These are phyloP conservation scores for Nothobranchius furzeri DNA, from an alignment of 2,113 vertebrate genomes.

Conservation along the genomic window DNA sequence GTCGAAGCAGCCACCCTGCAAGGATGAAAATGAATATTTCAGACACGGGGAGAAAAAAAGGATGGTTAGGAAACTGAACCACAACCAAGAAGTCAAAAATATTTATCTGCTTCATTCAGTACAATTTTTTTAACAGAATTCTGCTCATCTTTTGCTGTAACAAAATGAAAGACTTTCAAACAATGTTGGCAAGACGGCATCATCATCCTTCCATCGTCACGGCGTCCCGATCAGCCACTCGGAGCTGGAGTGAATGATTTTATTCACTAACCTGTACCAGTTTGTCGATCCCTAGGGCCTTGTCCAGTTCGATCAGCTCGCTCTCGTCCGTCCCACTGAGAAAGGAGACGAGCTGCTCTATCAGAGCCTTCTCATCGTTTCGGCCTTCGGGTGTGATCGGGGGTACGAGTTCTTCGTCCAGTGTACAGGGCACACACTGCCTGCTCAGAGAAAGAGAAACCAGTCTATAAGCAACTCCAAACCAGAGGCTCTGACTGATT, in stretches of 20 bases:
- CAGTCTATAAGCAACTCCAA: not conserved
- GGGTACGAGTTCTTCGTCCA: conserved; percentile 91
- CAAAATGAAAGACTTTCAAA: too few relatives aligned
- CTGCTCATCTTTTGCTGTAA: too few relatives aligned
- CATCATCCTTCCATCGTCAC: too few relatives aligned
- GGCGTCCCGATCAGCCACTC: too few relatives aligned
- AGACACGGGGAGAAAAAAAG: not conserved
- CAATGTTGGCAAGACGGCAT: too few relatives aligned
- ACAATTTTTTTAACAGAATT: too few relatives aligned
- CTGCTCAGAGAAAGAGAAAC: conserved; percentile 66
- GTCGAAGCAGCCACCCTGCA: conserved; percentile 88
- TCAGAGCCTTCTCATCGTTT: conserved; percentile 91
- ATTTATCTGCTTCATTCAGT: too few relatives aligned
- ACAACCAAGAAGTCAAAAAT: not conserved
- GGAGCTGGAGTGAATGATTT: too few relatives aligned
- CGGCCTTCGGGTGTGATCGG: conserved; percentile 89
- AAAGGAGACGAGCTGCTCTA: conserved; percentile 93
- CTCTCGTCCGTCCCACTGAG: conserved; percentile 97
- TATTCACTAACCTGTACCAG: conserved; percentile 86
- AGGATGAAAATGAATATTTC: not conserved
- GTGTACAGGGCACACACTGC: conserved; percentile 86
- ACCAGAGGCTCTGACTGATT: not conserved
- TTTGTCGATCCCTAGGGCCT: conserved; percentile 94
- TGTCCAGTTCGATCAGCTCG: conserved; percentile 90
- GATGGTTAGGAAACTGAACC: not conserved